phyloP scores from a whole-genome alignment of 2,888 invertebrate species.

The Melinaea menophilus region DNA sequence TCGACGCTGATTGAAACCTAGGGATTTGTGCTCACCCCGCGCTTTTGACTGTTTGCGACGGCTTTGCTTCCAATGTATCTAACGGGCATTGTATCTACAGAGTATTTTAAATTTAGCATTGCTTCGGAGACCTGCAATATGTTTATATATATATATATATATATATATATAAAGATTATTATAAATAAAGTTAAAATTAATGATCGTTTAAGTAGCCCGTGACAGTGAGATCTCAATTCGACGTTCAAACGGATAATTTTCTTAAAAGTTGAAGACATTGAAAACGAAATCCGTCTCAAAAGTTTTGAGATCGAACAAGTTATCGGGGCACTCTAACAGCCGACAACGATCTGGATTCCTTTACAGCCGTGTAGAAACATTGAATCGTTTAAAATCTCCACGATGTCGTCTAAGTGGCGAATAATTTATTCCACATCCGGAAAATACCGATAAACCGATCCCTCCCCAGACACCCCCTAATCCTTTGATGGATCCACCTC shows the following conservation, averaged over 20 bases:
- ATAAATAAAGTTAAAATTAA: not conserved
- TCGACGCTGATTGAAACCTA: conserved; percentile 68
- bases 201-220: not conserved
- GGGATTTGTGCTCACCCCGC: conserved; percentile 56
- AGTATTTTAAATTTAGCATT: too few relatives aligned
- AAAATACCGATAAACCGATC: conserved; percentile 65
- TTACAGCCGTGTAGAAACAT: conserved; percentile 32
- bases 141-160: too few relatives aligned
- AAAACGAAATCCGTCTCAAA: conserved; percentile 9
- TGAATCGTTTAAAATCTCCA: conserved; percentile 47
- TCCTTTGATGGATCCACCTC: conserved; percentile 73
- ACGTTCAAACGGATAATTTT: not conserved
- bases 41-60: conserved; percentile 43
- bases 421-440: conserved; percentile 71
- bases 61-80: conserved; percentile 23
- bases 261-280: not conserved
- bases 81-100: not conserved
- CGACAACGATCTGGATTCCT: conserved; percentile 29
- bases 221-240: not conserved
- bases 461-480: conserved; percentile 61
- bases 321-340: conserved; percentile 27
- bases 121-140: too few relatives aligned
- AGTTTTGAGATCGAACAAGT: conserved; percentile 26
- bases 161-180: too few relatives aligned
- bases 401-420: conserved; percentile 59